Percentiles rank a stretch among this genome's conserved stretches.
These are phyloP conservation scores for Pristionchus mayeri DNA, from an alignment of 2,888 invertebrate species.

Conservation along the genomic window DNA sequence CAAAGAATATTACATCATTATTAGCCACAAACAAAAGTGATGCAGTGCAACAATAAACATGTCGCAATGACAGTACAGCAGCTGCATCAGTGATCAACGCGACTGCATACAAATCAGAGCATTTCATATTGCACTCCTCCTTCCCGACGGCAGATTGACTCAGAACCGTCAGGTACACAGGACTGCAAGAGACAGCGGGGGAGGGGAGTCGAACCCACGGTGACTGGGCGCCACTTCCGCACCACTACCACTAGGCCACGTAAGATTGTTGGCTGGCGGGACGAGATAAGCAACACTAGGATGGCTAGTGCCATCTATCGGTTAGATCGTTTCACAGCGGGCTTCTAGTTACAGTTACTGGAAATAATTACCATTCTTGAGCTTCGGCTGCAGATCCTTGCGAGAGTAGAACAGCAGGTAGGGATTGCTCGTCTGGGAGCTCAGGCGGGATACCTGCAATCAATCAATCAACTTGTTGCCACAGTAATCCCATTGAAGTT, in stretches of 20 bases:
- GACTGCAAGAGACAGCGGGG: conserved; percentile 30
- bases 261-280: neutral
- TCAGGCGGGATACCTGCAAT: neutral
- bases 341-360: neutral
- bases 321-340: neutral
- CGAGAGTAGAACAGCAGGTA: conserved; percentile 47
- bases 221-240: neutral
- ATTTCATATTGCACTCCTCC: conserved; percentile 39
- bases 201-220: conserved; percentile 37
- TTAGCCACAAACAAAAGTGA: neutral
- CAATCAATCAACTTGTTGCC: neutral
- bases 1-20: neutral
- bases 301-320: neutral
- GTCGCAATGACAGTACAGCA: conserved; percentile 44
- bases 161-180: conserved; percentile 47
- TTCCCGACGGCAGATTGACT: conserved; percentile 38
- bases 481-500: neutral
- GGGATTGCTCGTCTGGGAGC: neutral
- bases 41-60: neutral
- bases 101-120: conserved; percentile 46
- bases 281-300: neutral
- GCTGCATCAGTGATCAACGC: neutral
- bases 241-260: conserved; percentile 44
- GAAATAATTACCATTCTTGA: neutral
- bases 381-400: conserved; percentile 22